Evolutionary conservation across 2,888 invertebrate species (phyloP).

Genomic region (Spilarctia lutea): DNA sequence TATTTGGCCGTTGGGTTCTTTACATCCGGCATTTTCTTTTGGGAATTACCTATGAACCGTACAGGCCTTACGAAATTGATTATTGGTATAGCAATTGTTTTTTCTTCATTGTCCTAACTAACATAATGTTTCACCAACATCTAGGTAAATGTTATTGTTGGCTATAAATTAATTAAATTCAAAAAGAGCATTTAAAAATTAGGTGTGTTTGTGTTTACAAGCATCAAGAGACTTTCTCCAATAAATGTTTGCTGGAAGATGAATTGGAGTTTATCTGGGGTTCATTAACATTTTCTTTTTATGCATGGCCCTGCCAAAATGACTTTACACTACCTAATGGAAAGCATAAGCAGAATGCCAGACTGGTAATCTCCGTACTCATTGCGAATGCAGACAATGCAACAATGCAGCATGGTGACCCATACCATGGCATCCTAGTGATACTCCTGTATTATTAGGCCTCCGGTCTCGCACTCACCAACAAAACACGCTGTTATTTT

Average conservation of each 20-base stretch:
- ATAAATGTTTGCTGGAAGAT: not conserved
- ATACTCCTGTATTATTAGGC: too few relatives aligned
- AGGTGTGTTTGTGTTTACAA: not conserved
- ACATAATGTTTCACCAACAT: not conserved
- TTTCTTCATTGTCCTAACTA: not conserved
- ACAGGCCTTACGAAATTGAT: constrained; percentile 35
- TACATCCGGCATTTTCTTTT: constrained; percentile 39
- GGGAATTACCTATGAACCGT: constrained; percentile 38
- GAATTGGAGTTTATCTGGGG: not conserved
- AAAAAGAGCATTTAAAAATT: too few relatives aligned
- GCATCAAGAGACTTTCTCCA: not conserved
- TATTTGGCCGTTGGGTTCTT: constrained; percentile 34
- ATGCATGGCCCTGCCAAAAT: too few relatives aligned
- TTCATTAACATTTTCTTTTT: too few relatives aligned
- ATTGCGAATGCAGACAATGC: too few relatives aligned
- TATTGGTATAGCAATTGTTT: not conserved
- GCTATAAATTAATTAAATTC: not conserved
- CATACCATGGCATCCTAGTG: too few relatives aligned
- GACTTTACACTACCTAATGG: too few relatives aligned
- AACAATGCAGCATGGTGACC: too few relatives aligned
- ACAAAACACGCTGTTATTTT: too few relatives aligned
- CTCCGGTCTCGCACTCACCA: too few relatives aligned
- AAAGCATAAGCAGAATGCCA: too few relatives aligned
- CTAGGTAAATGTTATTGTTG: not conserved
- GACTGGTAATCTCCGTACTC: too few relatives aligned